phyloP scores from a whole-genome alignment of 2,797 vertebrate genomes.

The Tiaroga cobitis region DNA sequence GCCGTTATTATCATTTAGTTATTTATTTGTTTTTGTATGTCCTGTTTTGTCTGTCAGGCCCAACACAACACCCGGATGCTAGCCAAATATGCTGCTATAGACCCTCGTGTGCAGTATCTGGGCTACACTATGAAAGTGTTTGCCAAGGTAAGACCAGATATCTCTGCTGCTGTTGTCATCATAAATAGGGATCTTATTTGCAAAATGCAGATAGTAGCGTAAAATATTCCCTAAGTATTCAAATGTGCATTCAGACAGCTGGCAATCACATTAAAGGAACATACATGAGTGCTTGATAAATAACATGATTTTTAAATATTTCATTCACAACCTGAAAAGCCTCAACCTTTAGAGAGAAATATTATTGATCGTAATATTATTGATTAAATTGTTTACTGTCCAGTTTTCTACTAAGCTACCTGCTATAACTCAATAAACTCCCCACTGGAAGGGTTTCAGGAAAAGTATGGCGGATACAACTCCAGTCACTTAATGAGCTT shows the following conservation, averaged over 20 bases:
- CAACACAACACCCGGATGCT: slow-evolving; percentile 98
- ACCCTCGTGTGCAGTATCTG: slow-evolving; percentile 92
- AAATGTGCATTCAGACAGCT: not conserved
- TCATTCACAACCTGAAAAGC: too few relatives aligned
- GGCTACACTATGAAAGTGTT: slow-evolving; percentile 99
- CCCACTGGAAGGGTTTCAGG: too few relatives aligned
- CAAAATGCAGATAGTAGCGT: not conserved
- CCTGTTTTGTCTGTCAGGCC: slow-evolving; percentile 77
- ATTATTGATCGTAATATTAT: too few relatives aligned
- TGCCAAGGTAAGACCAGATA: slow-evolving; percentile 85
- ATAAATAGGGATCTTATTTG: not conserved
- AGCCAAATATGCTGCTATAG: slow-evolving; percentile 93
- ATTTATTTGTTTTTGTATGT: not conserved
- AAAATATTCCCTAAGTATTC: not conserved
- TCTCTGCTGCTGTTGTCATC: not conserved
- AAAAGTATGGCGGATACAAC: too few relatives aligned
- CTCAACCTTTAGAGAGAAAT: too few relatives aligned
- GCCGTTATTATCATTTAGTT: not conserved
- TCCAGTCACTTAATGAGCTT: too few relatives aligned
- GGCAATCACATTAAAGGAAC: not conserved
- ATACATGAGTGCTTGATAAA: not conserved
- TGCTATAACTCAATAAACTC: too few relatives aligned
- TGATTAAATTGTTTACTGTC: too few relatives aligned
- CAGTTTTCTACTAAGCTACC: too few relatives aligned
- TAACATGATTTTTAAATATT: not conserved